Evolutionary conservation across 2,113 vertebrate genomes (phyloP), one percentile per base, ranked within the genome.

Genomic region (Peromyscus leucopus): DNA sequence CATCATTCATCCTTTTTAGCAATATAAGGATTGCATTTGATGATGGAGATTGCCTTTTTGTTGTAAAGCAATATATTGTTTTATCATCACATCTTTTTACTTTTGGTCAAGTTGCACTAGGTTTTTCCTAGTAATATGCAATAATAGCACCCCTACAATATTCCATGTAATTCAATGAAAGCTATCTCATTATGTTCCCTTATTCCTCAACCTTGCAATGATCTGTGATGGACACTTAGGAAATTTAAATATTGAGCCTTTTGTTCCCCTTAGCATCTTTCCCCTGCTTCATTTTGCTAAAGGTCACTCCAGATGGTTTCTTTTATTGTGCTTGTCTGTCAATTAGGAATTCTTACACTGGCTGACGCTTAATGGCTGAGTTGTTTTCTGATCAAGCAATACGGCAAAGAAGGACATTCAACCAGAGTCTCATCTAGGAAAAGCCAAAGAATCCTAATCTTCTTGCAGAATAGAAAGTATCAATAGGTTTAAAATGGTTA

Each of bases 321-420:
- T 93, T 93, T 97, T 72, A 28, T 65, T 72, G 19, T n/a, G n/a
- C 36, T 76, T 92, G 84, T 95, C 51, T 24, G 16, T 96, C 87
- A 85, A 1, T 89, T 71, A 88, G 59, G 75, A 88, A 93, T 96
- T 94, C 92, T 96, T 67, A 24, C 17, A 31, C 26, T 93, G 86
- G 11, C 69, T 96, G 67, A n/a, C 15, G 39, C 51, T 31, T 79
- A 22, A 97, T 59, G 69, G 90, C 19, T 84, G 83, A 94, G 42
- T 87, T 74, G 48, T 83, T 90, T 72, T 92, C n/a, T 12, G 31
- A 63, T 10, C 74, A 84, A 84, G 48, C 80, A 84, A 0, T 46
- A 33, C 22, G 46, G 5, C 63, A 21, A 39, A 65, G 89, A 36
- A 48, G 71, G 69, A 55, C 72, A 24, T 95, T 88, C 33, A 89